A percentile compares a stretch with the other conserved stretches of the same genome.
Conservation (phyloP, 2,113 vertebrate species). For the Chamaea fasciata region DNA sequence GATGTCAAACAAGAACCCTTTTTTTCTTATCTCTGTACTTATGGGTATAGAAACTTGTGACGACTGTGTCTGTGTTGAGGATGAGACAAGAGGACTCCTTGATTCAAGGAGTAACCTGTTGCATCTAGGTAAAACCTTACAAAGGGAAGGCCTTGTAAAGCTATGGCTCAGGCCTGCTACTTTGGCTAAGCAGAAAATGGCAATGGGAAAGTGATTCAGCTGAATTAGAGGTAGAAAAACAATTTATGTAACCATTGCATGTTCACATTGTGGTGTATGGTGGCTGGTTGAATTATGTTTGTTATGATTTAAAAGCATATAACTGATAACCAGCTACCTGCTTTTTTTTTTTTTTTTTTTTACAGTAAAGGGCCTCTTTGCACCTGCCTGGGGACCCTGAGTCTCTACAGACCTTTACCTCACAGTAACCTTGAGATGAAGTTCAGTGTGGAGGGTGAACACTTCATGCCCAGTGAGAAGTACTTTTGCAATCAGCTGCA, state of each 20-base stretch:
- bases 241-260: fast-evolving
- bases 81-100: not conserved
- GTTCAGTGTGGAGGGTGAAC: not conserved
- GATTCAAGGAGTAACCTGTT: not conserved
- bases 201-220: not conserved
- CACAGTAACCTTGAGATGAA: not conserved
- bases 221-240: not conserved
- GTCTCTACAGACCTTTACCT: not conserved
- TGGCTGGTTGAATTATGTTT: not conserved
- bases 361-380: not conserved
- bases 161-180: not conserved
- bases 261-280: fast-evolving
- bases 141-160: not conserved
- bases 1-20: not conserved
- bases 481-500: not conserved
- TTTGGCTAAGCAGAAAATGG: not conserved
- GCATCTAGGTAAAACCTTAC: not conserved
- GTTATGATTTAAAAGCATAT: not conserved
- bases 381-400: not conserved
- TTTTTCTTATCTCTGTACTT: not conserved
- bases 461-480: not conserved
- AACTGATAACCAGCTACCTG: not conserved
- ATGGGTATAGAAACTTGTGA: not conserved
- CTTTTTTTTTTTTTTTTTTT: not conserved
- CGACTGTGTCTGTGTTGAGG: not conserved